Base-by-base conservation (phyloP, 2,888 invertebrate genomes). In the Chaetogeoica ovagalla region DNA sequence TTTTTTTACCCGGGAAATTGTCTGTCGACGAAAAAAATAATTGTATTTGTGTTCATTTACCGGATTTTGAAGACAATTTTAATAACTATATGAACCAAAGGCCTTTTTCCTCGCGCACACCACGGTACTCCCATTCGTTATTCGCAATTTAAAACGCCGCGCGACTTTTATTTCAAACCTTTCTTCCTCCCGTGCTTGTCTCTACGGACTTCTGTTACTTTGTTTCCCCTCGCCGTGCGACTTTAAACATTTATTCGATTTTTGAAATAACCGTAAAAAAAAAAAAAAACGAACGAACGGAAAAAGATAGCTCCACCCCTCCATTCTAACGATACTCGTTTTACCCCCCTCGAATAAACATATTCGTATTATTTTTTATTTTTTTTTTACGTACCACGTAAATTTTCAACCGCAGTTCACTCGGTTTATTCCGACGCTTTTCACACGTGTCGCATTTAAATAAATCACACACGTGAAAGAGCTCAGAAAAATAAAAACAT, bases 181-280 rank as follows among this genome's bases (percentile, higher is more conserved):
- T 74, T 57, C 52, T 55, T 57, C 55, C n/a, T n/a, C 30, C 30
- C 30, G 30, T 30, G n/a, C n/a, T n/a, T 74, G 39, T 57, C n/a
- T 23, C n/a, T 63, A 65, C 37, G 39, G 65, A 39, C 30, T 19
- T 74, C 55, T 39, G 55, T 65, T 74, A 37, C 55, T 30, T 30
- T 30, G 37, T 65, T 74, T 21, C 9, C 6, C 30, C 15, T 21
- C 17, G 55, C 39, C 39, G 6, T 5, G 17, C 15, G 48, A 72
- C 23, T 62, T 72, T 72, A 30, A 60, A 72, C 60, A 57, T 66
- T 75, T 74, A 13, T 66, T 66, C 23, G 43, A 75, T 75, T 43
- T 75, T 75, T 59, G 21, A 66, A 39, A 43, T n/a, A 75, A 57
- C 43, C 19, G 30, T 75, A 75, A 39, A 57, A 65, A 30, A 6